Evolutionary conservation across 2,888 invertebrate genomes (phyloP), one percentile per base, ranked within the genome.

Genomic region (Laothoe populi): DNA sequence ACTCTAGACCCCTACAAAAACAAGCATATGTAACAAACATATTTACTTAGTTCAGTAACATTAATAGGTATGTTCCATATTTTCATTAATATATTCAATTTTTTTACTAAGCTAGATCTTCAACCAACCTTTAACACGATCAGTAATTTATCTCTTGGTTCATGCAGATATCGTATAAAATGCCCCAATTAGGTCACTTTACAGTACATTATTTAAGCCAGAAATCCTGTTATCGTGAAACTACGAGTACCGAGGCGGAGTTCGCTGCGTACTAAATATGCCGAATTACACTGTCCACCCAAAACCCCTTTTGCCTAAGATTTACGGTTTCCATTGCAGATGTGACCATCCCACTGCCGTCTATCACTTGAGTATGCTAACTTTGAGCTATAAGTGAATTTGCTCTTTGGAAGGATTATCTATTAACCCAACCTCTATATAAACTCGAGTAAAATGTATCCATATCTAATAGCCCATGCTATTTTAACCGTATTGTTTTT

Each of bases 261-360:
- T 35, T 19, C 53, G 35, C 53, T 19, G 16, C 16, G 11, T 31
- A 53, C 53, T 53, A 53, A 35, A 53, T 53, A 31, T 35, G 35
- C 19, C 35, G 35, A 53, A 53, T 19, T 19, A 53, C 35, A 4
- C 31, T 53, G 35, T 19, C 35, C 49, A 24, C 26, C 23, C 16
- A 49, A 49, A 49, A 26, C 53, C 53, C 31, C 10, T 53, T 53
- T 31, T 19, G 31, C 19, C 53, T 16, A 53, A 53, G 21, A 53
- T 35, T 53, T 53, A 53, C 35, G 19, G 35, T 53, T 35, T 53
- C 35, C 19, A 53, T 35, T 53, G 35, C 31, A 35, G 31, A 53
- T 53, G 53, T 53, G 53, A 35, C 53, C 53, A 53, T 11, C 31
- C 26, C 49, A 49, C 49, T 49, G 31, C 53, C n/a, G n/a, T n/a